A percentile compares a stretch with the other conserved stretches of the same genome.
phyloP scores from a whole-genome alignment of 2,797 vertebrate genomes.

The Hemibagrus guttatus region DNA sequence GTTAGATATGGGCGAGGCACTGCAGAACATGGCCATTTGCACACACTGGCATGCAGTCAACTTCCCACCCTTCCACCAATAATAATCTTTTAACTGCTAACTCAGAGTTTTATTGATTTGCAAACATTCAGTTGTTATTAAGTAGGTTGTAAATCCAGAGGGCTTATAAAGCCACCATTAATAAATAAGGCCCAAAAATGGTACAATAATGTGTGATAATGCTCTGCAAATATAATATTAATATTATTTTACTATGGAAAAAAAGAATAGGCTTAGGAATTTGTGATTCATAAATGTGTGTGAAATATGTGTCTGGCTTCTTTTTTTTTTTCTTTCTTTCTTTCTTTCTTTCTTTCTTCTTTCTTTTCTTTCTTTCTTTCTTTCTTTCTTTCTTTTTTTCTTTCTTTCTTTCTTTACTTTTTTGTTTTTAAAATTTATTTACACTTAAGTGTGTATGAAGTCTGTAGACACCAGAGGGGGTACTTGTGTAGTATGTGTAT shows the following conservation, averaged over 20 bases:
- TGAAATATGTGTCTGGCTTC: too few relatives aligned
- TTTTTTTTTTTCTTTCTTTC: too few relatives aligned
- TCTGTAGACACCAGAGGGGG: slow-evolving; percentile 55
- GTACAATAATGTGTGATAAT: neutral
- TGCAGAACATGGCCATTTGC: slow-evolving; percentile 7
- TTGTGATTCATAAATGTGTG: neutral
- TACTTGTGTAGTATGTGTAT: slow-evolving; percentile 42
- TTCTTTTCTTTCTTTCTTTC: too few relatives aligned
- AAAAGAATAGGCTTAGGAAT: neutral
- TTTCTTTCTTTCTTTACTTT: neutral
- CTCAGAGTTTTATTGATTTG: slow-evolving; percentile 13
- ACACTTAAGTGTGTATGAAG: slow-evolving; percentile 26
- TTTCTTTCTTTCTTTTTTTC: neutral
- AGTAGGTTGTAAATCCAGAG: neutral
- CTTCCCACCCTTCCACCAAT: neutral
- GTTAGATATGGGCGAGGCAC: slow-evolving; percentile 38
- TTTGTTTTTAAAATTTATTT: neutral
- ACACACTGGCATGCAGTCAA: neutral
- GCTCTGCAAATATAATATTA: neutral
- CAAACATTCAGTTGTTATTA: neutral
- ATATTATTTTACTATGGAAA: neutral
- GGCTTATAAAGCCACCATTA: neutral
- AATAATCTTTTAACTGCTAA: slow-evolving; percentile 3
- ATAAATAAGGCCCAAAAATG: slow-evolving; percentile 6
- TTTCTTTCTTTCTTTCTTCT: too few relatives aligned